Conservation (phyloP, 1,140 invertebrate genomes). For the Diabrotica undecimpunctata region DNA sequence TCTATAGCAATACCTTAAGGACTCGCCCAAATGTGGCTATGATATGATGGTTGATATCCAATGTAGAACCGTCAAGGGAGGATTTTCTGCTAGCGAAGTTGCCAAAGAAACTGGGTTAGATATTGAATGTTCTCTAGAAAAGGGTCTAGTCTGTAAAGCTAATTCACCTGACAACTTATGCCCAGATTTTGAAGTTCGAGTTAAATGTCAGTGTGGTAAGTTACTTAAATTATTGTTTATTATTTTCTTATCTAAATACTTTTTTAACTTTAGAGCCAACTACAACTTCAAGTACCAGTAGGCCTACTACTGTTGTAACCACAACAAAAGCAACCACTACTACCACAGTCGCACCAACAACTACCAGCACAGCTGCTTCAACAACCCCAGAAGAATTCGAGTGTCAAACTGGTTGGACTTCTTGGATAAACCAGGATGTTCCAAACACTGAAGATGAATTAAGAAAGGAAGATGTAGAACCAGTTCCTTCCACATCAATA, state of each 20-base stretch:
- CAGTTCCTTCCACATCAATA: slow-evolving; percentile 53
- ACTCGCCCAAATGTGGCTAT: slow-evolving; percentile 52
- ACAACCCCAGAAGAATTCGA: slow-evolving; percentile 43
- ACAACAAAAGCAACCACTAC: slow-evolving; percentile 46
- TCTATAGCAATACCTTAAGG: slow-evolving; percentile 49
- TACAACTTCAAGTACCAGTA: too few species aligned
- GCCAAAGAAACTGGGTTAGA: slow-evolving; percentile 42
- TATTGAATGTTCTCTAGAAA: not conserved
- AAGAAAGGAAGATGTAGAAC: slow-evolving; percentile 56
- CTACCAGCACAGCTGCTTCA: slow-evolving; percentile 35
- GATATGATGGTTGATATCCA: slow-evolving; percentile 67
- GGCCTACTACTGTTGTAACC: too few species aligned
- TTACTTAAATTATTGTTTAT: slow-evolving; percentile 67
- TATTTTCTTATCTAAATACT: slow-evolving; percentile 65
- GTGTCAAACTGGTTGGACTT: slow-evolving; percentile 68
- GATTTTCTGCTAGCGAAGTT: slow-evolving; percentile 51
- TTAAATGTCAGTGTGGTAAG: slow-evolving; percentile 63
- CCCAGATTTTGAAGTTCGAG: slow-evolving; percentile 70
- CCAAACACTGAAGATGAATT: slow-evolving; percentile 37
- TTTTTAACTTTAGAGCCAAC: too few species aligned
- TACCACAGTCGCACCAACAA: slow-evolving; percentile 4
- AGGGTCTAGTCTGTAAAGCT: slow-evolving; percentile 62
- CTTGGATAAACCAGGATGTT: slow-evolving; percentile 66
- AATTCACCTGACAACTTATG: slow-evolving; percentile 49
- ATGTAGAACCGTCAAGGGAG: slow-evolving; percentile 61